Evolutionary conservation across 1,140 invertebrate genomes (phyloP), one percentile per base, ranked within the genome.

Genomic region (Saccostrea echinata): DNA sequence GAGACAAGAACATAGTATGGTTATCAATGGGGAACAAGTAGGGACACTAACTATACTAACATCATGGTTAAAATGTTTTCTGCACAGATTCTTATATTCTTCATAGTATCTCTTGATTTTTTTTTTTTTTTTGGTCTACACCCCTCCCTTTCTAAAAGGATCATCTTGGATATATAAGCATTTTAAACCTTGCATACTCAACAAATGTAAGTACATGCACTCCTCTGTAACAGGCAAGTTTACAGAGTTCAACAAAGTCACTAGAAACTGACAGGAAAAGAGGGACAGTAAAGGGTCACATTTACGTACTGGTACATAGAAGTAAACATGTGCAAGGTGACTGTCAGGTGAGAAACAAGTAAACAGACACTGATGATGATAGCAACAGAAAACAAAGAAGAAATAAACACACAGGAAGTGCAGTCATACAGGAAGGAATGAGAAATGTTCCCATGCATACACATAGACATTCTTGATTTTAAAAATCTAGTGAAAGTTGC

Each of bases 1-100:
- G 68, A 76, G 68, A 76, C 68, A 76, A 76, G 68, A 76, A 76
- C 13, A 76, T 33, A 76, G 27, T 11, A 21, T 76, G 55, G 55
- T 61, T 76, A 76, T 76, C 68, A 76, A 76, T 76, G 68, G 68
- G 68, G 27, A 76, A 35, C 13, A 4, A 0, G 27, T 24, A 13
- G 16, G 43, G 43, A 43, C 43, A 2, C 43, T 43, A 43, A 43
- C 43, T 43, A 43, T 43, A 43, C 4, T 43, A 43, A 43, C 43
- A 2, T 43, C 43, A 43, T 43, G 43, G 1, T 43, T 43, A 43
- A n/a, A 3, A 8, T 43, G 35, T 43, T 43, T 43, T 6, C 43
- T 43, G 43, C 43, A 43, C 4, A 0, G 43, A 43, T 43, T 43
- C 4, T 8, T 43, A 43, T 1, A 43, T 43, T 43, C 9, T 64